Evolutionary conservation across 37 sponge, comb jelly and placozoan species (phyloP), one percentile per base, ranked within the genome.

Genomic region (Cliona cf. orientalis): DNA sequence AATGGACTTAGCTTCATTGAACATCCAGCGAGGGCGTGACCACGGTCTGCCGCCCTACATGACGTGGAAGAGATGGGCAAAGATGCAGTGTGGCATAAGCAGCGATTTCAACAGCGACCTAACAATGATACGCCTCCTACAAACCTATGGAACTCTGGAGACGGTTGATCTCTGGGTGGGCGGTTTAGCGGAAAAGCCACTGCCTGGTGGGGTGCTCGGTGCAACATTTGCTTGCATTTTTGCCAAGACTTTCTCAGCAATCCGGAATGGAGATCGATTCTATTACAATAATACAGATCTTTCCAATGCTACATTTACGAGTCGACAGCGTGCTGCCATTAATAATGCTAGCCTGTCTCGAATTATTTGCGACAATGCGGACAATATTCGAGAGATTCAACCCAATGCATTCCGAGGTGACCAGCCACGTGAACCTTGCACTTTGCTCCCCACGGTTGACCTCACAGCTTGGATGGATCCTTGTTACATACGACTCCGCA

Each of bases 221-320:
- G 69, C 91, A 21, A 96, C 97, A 0, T 89, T 92, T 68, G 83
- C 97, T 32, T 96, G 97, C 49, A 86, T 96, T 42, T 79, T 96
- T 63, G 90, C 80, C 25, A 71, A 81, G 35, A 76, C 87, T 31
- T 96, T 96, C 68, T 83, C 62, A 31, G 66, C 83, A 28, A 44
- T 89, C 22, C 79, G 97, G 36, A 86, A 91, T 66, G 97, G 97
- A 19, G 97, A 97, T 79, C 67, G 97, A 29, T 97, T 93, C 84
- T 97, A 79, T 82, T 97, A 88, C 74, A 72, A 84, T 33, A 82
- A 83, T 46, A 76, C 78, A 33, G 94, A 91, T 49, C 17, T 49
- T 49, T 19, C 17, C n/a, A 37, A 32, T 29, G 66, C 66, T 3
- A 80, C 89, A 2, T 97, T 97, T 69, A 88, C 80, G 37, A 23